phyloP scores from a whole-genome alignment of 2,797 vertebrate species.

The Fistularia commersonii region DNA sequence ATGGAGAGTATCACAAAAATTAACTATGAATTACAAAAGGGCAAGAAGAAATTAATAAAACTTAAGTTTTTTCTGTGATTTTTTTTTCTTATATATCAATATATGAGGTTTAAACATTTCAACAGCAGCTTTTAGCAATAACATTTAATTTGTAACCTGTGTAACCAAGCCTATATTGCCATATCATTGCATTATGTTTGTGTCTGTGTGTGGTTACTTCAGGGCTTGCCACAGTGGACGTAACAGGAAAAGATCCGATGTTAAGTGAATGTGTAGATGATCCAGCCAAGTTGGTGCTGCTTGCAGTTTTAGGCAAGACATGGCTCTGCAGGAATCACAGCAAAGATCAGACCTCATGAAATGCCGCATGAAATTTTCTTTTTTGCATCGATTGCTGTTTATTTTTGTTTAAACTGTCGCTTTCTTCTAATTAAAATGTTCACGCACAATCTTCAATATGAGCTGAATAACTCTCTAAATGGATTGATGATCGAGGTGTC shows the following conservation, averaged over 20 bases:
- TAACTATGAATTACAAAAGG: background rate
- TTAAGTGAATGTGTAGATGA: constrained; percentile 32
- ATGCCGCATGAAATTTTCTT: too few relatives aligned
- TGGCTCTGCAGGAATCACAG: constrained; percentile 54
- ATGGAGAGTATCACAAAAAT: background rate
- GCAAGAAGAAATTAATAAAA: background rate
- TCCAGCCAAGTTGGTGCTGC: constrained; percentile 9
- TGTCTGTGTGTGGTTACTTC: constrained; percentile 38
- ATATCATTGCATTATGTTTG: constrained; percentile 1
- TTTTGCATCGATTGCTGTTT: too few relatives aligned
- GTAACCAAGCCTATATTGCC: too few relatives aligned
- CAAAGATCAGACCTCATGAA: background rate
- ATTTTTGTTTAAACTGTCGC: too few relatives aligned
- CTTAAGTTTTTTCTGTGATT: background rate
- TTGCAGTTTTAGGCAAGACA: constrained; percentile 34
- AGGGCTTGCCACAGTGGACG: constrained; percentile 22
- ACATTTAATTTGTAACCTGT: too few relatives aligned
- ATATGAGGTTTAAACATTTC: too few relatives aligned
- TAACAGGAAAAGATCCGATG: constrained; percentile 11
- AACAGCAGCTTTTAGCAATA: too few relatives aligned
- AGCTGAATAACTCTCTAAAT: too few relatives aligned
- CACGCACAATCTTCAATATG: too few relatives aligned
- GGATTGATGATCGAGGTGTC: too few relatives aligned
- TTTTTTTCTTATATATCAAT: too few relatives aligned
- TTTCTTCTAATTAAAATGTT: too few relatives aligned